phyloP scores from a whole-genome alignment of 2,113 vertebrate genomes.

The Garra rufa region DNA sequence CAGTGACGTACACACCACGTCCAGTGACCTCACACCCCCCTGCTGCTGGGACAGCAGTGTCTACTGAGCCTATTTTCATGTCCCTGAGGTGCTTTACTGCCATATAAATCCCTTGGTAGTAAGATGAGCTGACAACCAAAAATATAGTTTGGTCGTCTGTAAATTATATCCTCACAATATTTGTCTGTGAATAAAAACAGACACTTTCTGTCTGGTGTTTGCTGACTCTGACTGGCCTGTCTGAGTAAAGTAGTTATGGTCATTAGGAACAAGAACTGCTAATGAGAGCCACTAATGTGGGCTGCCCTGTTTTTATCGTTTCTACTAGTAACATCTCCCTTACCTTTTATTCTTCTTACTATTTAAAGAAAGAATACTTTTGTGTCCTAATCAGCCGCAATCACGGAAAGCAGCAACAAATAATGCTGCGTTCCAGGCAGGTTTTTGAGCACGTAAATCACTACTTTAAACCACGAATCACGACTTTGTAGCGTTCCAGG shows the following conservation, averaged over 20 bases:
- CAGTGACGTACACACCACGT: background rate
- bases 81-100: background rate
- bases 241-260: conserved; percentile 9
- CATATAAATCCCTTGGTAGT: background rate
- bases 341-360: background rate
- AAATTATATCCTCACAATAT: conserved; percentile 4
- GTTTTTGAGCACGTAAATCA: too few relatives aligned
- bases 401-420: background rate
- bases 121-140: background rate
- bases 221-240: background rate
- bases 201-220: background rate
- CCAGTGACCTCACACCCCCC: background rate
- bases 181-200: background rate
- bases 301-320: conserved; percentile 20
- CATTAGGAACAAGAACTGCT: background rate
- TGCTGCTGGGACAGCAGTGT: background rate
- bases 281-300: conserved; percentile 31
- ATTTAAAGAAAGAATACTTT: background rate
- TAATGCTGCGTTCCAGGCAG: too few relatives aligned
- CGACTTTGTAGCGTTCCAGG: too few relatives aligned
- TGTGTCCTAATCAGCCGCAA: background rate
- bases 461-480: too few relatives aligned
- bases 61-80: background rate
- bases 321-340: conserved; percentile 12
- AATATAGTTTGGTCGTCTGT: background rate